phyloP scores from a whole-genome alignment of 2,797 vertebrate genomes.

The Oryzias dopingdopingensis region DNA sequence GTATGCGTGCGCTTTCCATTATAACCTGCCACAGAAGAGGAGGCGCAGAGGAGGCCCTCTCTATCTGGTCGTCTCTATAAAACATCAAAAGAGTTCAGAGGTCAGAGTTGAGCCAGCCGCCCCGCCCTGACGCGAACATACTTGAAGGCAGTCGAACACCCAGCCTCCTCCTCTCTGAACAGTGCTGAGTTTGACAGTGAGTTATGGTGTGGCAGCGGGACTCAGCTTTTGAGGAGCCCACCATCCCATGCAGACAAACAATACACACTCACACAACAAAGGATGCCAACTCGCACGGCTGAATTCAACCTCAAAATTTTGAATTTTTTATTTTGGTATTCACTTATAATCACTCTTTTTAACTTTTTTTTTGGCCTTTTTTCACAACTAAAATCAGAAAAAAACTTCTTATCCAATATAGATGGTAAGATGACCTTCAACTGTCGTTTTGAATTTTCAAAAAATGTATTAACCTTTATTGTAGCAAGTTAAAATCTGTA shows the following conservation, averaged over 20 bases:
- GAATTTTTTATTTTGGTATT: no score
- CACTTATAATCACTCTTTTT: no score
- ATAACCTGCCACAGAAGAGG: constrained; percentile 56
- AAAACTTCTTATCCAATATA: no score
- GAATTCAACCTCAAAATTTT: not conserved
- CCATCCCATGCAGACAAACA: constrained; percentile 51
- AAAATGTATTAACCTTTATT: no score
- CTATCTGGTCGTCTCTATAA: constrained; percentile 61
- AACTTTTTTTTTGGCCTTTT: no score
- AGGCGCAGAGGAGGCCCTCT: constrained; percentile 43
- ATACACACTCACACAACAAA: constrained; percentile 17
- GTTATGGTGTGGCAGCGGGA: constrained; percentile 58
- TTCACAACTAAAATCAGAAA: no score
- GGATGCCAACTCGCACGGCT: constrained; percentile 40
- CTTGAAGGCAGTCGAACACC: constrained; percentile 22
- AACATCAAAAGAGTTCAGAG: constrained; percentile 73
- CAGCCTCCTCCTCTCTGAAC: constrained; percentile 31
- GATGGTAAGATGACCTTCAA: no score
- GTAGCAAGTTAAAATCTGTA: no score
- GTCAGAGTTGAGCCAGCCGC: constrained; percentile 69
- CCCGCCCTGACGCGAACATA: constrained; percentile 31
- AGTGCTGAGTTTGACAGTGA: constrained; percentile 65
- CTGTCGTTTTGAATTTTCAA: no score
- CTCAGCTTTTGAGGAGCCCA: constrained; percentile 63
- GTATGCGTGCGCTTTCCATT: constrained; percentile 46